These are phyloP conservation scores for Phalacrocorax aristotelis DNA, from an alignment of 2,113 vertebrate genomes.

Conservation along the genomic window DNA sequence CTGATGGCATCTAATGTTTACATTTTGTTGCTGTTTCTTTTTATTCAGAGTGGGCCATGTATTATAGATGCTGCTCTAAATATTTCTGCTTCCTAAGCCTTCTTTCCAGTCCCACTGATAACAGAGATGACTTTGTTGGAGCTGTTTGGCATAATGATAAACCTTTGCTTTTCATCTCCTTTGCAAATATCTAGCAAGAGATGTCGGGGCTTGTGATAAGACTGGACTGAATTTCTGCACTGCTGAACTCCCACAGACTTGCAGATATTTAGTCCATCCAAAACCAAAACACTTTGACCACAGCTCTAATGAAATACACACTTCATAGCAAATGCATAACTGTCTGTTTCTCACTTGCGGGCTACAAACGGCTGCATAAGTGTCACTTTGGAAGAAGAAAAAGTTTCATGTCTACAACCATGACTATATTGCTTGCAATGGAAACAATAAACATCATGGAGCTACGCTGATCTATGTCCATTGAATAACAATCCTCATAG, in stretches of 20 bases:
- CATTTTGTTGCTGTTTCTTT: background rate
- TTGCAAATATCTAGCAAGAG: background rate
- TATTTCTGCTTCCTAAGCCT: background rate
- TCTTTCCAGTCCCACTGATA: background rate
- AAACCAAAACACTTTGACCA: background rate
- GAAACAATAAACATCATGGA: background rate
- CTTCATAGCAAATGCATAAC: background rate
- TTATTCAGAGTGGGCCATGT: background rate
- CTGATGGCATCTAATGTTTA: background rate
- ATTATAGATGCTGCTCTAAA: background rate
- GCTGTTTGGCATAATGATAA: background rate
- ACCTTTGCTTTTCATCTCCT: background rate
- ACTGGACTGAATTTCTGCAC: background rate
- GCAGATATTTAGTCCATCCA: background rate
- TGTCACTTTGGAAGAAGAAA: background rate
- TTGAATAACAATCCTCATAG: background rate
- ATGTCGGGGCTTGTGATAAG: background rate
- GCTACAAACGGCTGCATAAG: background rate
- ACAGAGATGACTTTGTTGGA: background rate
- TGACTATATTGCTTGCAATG: background rate
- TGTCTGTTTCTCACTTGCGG: background rate
- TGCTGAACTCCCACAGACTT: background rate
- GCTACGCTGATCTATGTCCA: fast-evolving
- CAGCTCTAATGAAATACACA: background rate
- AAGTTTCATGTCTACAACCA: background rate